These are phyloP conservation scores for Pristionchus pacificus DNA, from an alignment of 1,140 invertebrate species.

Conservation along the genomic window DNA sequence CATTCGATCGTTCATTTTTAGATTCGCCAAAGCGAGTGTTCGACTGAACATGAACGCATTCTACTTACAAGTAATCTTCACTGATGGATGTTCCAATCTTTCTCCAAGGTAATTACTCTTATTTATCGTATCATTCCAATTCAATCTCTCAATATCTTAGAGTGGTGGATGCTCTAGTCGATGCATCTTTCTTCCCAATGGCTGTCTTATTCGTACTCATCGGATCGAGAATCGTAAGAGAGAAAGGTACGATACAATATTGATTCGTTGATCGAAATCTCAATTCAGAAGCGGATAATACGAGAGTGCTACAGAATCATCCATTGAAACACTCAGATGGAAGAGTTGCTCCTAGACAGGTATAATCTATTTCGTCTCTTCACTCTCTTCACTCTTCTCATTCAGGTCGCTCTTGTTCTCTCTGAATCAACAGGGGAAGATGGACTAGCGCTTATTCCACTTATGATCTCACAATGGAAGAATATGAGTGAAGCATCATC, in stretches of 20 bases:
- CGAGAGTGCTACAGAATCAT: neutral
- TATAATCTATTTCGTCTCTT: neutral
- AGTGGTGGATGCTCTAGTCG: conserved; percentile 24
- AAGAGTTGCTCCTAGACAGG: neutral
- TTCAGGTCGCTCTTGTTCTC: neutral
- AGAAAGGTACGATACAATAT: neutral
- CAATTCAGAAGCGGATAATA: neutral
- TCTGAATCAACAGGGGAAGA: neutral
- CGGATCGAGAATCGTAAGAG: conserved; percentile 5
- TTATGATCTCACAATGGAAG: neutral
- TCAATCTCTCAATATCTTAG: neutral
- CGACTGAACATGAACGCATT: conserved; percentile 15
- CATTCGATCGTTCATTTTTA: conserved; percentile 12
- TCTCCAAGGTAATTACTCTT: neutral
- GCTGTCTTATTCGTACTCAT: conserved; percentile 20
- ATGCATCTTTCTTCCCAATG: conserved; percentile 22
- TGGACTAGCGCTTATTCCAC: neutral
- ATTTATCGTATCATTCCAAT: neutral
- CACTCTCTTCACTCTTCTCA: neutral
- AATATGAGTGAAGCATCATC: neutral
- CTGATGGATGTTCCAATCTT: conserved; percentile 13
- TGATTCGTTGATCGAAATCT: neutral
- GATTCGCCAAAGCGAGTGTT: conserved; percentile 29
- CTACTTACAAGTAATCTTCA: conserved; percentile 23
- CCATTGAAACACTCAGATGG: neutral